Conservation (phyloP, 2,797 vertebrate genomes). For the Falco concolor region DNA sequence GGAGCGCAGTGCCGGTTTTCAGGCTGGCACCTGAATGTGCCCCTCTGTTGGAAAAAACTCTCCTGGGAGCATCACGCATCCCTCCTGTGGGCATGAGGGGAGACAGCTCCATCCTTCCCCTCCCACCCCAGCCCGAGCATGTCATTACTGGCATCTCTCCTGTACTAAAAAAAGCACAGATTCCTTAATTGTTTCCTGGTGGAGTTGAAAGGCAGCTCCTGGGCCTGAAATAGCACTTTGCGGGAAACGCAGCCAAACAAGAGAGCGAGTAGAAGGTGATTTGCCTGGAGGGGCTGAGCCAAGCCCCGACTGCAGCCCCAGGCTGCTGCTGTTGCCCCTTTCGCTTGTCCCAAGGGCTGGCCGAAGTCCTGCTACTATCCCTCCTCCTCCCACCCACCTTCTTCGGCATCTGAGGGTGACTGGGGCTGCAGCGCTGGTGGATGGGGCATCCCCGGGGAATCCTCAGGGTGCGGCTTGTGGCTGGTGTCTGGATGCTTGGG, state of each 20-base stretch:
- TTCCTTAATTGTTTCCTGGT: conserved; percentile 65
- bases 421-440: background rate
- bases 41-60: background rate
- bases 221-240: background rate
- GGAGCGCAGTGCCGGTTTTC: background rate
- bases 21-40: background rate
- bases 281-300: background rate
- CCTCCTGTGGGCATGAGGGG: background rate
- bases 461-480: fast-evolving
- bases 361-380: background rate
- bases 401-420: fast-evolving
- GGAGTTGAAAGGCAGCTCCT: conserved; percentile 44
- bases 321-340: background rate
- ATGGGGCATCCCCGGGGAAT: background rate
- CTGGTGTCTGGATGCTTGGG: fast-evolving
- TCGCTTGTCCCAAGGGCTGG: background rate
- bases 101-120: background rate
- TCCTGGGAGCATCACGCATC: background rate
- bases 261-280: background rate
- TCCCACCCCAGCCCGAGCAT: background rate
- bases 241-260: background rate
- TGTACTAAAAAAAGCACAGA: conserved; percentile 48
- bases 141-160: conserved; percentile 10
- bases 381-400: background rate
- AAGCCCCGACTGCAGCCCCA: background rate